Evolutionary conservation across 2,888 invertebrate species (phyloP).

Genomic region (Meta bourneti): DNA sequence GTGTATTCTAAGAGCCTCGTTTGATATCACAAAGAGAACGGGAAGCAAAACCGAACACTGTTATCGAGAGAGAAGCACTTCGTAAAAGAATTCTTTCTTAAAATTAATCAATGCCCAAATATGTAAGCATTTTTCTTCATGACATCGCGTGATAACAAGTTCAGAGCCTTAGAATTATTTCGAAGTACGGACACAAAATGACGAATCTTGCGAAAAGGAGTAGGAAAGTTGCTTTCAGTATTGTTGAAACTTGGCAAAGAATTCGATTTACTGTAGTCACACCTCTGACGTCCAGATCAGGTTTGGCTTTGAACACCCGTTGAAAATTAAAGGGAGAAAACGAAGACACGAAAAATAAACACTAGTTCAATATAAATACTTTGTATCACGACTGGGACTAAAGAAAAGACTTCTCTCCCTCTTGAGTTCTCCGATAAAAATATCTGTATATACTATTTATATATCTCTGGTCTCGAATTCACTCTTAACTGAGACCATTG

Average conservation of each 20-base stretch:
- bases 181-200: too few relatives aligned
- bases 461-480: neutral
- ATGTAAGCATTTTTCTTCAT: too few relatives aligned
- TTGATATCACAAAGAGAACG: constrained; percentile 56
- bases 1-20: neutral
- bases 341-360: neutral
- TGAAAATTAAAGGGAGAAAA: neutral
- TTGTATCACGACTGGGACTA: constrained; percentile 61
- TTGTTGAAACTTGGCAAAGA: too few relatives aligned
- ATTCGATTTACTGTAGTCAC: too few relatives aligned
- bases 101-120: too few relatives aligned
- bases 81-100: too few relatives aligned
- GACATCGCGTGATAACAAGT: too few relatives aligned
- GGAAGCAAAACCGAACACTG: constrained; percentile 34
- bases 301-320: constrained; percentile 17
- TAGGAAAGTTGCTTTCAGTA: too few relatives aligned
- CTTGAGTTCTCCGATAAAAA: constrained; percentile 3
- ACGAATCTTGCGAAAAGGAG: too few relatives aligned
- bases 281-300: neutral
- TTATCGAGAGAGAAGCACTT: too few relatives aligned
- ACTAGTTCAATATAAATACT: constrained; percentile 18
- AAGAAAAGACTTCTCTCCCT: neutral
- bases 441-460: constrained; percentile 12
- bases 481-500: constrained; percentile 73
- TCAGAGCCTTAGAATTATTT: too few relatives aligned